Base-by-base conservation (phyloP, 2,888 invertebrate genomes). In the Romanomermis culicivorax region DNA sequence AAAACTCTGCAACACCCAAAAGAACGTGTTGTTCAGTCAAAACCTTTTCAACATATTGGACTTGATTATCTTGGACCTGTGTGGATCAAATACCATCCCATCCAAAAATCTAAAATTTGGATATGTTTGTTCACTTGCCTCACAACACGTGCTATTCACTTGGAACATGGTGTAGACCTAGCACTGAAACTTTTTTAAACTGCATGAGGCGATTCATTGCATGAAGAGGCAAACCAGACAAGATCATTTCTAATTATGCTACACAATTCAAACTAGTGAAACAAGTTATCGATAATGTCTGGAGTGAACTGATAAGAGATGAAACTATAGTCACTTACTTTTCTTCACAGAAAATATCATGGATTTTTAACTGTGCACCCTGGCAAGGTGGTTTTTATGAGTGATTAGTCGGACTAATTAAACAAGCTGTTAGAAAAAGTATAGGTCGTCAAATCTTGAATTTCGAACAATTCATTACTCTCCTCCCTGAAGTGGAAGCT, bases 361-460 rank as follows among this genome's bases (percentile, higher is more conserved):
- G 65, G 64, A 58, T 58, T n/a, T 72, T 71, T 57, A 72, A 69
- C 2, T 59, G 63, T 0, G 67, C 70, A 2, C 60, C 71, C 1
- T 73, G 72, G 71, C 68, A 68, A 69, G 71, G 71, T 51, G 71
- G 72, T 45, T 69, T 66, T 59, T 73, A 69, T 64, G 71, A 73
- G 60, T 59, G 70, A 23, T 58, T 73, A 2, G 62, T 72, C 14
- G 62, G 67, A 7, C 51, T 68, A 3, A 36, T 71, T 2, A 73
- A 74, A 58, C 55, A 56, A 11, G 47, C 17, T 17, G 17, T 36
- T 7, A 36, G 17, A n/a, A 36, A n/a, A n/a, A n/a, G n/a, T n/a
- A n/a, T n/a, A n/a, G n/a, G n/a, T n/a, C n/a, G n/a, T n/a, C n/a
- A n/a, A n/a, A n/a, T n/a, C n/a, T n/a, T n/a, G n/a, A n/a, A n/a